phyloP scores from a whole-genome alignment of 1,140 invertebrate genomes.

The Chymomyza costata region DNA sequence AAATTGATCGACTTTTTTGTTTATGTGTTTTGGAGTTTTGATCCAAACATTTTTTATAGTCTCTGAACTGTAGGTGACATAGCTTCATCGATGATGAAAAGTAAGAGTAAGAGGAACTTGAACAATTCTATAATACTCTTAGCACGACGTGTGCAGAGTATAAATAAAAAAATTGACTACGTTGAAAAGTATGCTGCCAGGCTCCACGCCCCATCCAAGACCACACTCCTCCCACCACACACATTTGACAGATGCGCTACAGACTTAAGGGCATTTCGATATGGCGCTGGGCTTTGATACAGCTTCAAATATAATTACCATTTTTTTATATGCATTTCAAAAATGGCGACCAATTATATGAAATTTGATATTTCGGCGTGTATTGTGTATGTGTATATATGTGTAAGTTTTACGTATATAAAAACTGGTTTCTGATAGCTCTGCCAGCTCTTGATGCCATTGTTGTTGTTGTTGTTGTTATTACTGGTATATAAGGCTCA shows the following conservation, averaged over 20 bases:
- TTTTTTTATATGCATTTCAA: constrained; percentile 39
- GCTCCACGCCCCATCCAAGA: neutral
- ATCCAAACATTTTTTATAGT: too few relatives aligned
- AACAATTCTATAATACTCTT: too few relatives aligned
- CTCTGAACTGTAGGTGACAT: too few relatives aligned
- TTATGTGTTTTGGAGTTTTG: too few relatives aligned
- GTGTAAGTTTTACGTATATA: constrained; percentile 14
- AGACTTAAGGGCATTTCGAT: constrained; percentile 21
- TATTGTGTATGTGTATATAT: constrained; percentile 2
- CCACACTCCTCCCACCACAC: neutral
- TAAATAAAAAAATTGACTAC: too few relatives aligned
- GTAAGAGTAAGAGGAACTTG: too few relatives aligned
- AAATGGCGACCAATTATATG: constrained; percentile 66
- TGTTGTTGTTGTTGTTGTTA: constrained; percentile 16
- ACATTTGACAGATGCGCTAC: constrained; percentile 14
- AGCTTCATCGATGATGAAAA: too few relatives aligned
- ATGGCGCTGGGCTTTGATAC: constrained; percentile 26
- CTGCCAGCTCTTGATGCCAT: constrained; percentile 4
- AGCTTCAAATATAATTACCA: constrained; percentile 18
- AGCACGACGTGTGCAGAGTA: too few relatives aligned
- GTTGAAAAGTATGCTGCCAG: too few relatives aligned
- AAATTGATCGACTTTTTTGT: too few relatives aligned
- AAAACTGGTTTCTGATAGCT: constrained; percentile 45
- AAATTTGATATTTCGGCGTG: constrained; percentile 51
- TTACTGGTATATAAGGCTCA: constrained; percentile 22